Conservation (phyloP, 2,797 vertebrate species). For the Telmatherina bonti region DNA sequence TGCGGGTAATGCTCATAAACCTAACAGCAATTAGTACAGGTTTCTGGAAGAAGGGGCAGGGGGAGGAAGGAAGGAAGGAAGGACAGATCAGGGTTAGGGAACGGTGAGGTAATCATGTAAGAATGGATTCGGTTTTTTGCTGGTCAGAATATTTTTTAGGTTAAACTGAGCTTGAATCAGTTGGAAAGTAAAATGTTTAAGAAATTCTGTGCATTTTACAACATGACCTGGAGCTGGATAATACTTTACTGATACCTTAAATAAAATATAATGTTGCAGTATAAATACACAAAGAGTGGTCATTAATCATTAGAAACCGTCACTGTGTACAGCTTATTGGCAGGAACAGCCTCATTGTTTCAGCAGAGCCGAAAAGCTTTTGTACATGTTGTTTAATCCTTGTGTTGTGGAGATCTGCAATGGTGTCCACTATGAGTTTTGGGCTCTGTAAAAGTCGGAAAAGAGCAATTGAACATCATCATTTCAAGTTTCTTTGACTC, state of each 20-base stretch:
- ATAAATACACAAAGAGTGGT: background rate
- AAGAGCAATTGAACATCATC: background rate
- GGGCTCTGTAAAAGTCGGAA: too few species aligned
- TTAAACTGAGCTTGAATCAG: constrained; percentile 8
- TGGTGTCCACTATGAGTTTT: too few species aligned
- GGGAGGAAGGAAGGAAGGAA: constrained; percentile 75
- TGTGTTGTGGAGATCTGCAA: too few species aligned
- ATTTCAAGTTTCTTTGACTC: background rate
- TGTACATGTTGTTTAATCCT: too few species aligned
- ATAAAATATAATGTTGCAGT: background rate
- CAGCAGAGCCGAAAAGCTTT: too few species aligned
- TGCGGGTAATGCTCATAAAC: constrained; percentile 99
- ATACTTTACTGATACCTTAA: background rate
- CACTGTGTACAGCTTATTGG: too few species aligned
- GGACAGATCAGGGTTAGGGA: constrained; percentile 78
- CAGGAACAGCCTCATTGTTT: background rate
- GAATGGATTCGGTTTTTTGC: constrained; percentile 19
- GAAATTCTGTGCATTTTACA: background rate
- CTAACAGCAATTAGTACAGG: constrained; percentile 99
- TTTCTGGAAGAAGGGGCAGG: constrained; percentile 89
- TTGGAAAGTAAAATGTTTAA: constrained; percentile 2
- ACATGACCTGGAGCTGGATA: background rate
- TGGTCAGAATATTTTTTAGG: constrained; percentile 4
- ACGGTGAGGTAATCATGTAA: constrained; percentile 11
- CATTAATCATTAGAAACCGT: too few species aligned